These are phyloP conservation scores for Myotis brandtii DNA, from an alignment of 2,113 vertebrate genomes.

Conservation along the genomic window DNA sequence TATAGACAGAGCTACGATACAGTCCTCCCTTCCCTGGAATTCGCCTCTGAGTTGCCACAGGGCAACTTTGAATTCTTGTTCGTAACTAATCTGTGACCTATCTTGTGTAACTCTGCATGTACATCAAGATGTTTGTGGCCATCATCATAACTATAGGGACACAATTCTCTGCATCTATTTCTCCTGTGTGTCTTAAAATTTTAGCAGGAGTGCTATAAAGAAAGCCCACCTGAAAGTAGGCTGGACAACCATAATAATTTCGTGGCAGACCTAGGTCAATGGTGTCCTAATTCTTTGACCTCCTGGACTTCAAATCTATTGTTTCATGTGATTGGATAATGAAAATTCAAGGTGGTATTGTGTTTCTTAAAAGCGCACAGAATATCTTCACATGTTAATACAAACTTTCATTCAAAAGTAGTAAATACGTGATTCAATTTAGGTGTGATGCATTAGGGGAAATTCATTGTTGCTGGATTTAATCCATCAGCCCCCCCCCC, in stretches of 20 bases:
- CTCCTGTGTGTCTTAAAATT: background rate
- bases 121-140: background rate
- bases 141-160: background rate
- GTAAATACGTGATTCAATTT: slow-evolving; percentile 8
- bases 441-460: background rate
- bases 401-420: background rate
- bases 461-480: slow-evolving; percentile 13
- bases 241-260: background rate
- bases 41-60: background rate
- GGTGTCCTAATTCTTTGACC: background rate
- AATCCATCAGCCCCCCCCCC: background rate
- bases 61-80: background rate
- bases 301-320: background rate
- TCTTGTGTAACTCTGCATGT: background rate
- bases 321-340: background rate
- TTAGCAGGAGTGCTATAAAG: slow-evolving; percentile 23
- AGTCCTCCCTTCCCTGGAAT: background rate
- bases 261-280: background rate
- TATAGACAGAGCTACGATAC: background rate
- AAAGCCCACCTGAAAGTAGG: background rate
- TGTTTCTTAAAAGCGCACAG: background rate
- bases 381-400: slow-evolving; percentile 28
- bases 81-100: background rate
- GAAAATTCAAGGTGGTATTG: background rate
- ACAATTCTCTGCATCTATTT: background rate